phyloP scores from a whole-genome alignment of 2,113 vertebrate species.

The Barnardius zonarius region DNA sequence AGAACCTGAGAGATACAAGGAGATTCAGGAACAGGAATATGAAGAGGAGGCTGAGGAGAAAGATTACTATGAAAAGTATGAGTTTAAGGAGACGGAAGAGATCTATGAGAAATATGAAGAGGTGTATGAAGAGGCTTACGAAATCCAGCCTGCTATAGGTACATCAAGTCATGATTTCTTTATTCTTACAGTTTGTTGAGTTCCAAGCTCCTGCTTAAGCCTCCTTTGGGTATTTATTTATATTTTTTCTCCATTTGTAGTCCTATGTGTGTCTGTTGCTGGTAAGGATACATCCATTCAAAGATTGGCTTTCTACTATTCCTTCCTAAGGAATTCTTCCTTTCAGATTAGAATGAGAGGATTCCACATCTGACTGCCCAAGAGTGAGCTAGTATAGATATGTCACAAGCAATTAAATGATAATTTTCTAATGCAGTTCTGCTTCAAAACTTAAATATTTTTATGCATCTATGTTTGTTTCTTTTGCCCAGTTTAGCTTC shows the following conservation, averaged over 20 bases:
- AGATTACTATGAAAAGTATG: constrained; percentile 41
- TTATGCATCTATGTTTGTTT: background rate
- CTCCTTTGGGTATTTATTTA: background rate
- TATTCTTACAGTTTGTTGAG: background rate
- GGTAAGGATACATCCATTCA: background rate
- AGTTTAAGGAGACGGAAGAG: constrained; percentile 33
- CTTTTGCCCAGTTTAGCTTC: background rate
- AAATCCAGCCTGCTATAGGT: constrained; percentile 72
- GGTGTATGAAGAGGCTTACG: constrained; percentile 51
- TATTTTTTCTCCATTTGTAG: background rate
- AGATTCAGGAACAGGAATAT: constrained; percentile 15
- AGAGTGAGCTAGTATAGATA: background rate
- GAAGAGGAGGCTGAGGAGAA: constrained; percentile 55
- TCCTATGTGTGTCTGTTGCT: background rate
- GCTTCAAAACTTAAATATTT: background rate
- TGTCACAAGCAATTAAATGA: background rate
- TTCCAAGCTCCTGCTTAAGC: background rate
- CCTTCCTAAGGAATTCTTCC: background rate
- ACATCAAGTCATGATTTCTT: constrained; percentile 32
- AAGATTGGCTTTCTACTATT: background rate
- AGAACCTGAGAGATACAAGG: constrained; percentile 57
- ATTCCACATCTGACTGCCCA: background rate
- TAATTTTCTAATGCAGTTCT: background rate
- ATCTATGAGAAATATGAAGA: constrained; percentile 51
- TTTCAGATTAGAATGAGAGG: background rate